Evolutionary conservation across 1,140 invertebrate species (phyloP), one percentile per base, ranked within the genome.

Genomic region (Akabosia matsudoensis): DNA sequence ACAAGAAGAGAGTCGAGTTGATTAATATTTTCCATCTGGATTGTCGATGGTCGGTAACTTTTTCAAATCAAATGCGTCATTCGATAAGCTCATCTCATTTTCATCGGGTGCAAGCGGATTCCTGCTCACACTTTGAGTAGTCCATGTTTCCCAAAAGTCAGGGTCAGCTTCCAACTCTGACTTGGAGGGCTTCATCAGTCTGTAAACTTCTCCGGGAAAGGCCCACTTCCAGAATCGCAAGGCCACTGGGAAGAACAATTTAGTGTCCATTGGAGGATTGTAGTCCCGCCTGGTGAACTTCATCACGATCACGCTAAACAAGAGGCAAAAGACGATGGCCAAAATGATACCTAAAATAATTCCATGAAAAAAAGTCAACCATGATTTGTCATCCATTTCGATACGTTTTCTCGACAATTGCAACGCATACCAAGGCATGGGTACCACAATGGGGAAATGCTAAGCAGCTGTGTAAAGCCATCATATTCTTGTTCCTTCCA

Each of bases 401-500:
- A 56, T 13, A 13, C 4, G 22, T 13, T 56, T 7, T 10, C 7
- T 13, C 4, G 13, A 56, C 13, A 7, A 56, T 56, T 56, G 22
- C 10, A 56, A n/a, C 24, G 10, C 37, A 10, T 13, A 56, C 54
- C 7, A 56, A 16, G 0, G 90, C 88, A 10, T n/a, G 90, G 88
- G 83, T 91, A 92, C 92, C 94, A 97, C 87, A 96, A 24, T 22
- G 73, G 51, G 33, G 74, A 78, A 3, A 81, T 37, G 3, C 73
- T 77, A 33, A 81, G 67, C 22, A 81, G 33, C 70, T 79, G 73
- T 0, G 74, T 77, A 0, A 76, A 16, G 7, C 13, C 61, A 37
- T 71, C 64, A 22, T 77, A 34, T 1, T 73, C 77, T 0, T 34
- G 3, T 30, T 81, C 76, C 33, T 79, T 79, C 78, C 78, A 81